A percentile compares a stretch with the other conserved stretches of the same genome.
phyloP scores from a whole-genome alignment of 2,797 vertebrate species.

The Melanogrammus aeglefinus region DNA sequence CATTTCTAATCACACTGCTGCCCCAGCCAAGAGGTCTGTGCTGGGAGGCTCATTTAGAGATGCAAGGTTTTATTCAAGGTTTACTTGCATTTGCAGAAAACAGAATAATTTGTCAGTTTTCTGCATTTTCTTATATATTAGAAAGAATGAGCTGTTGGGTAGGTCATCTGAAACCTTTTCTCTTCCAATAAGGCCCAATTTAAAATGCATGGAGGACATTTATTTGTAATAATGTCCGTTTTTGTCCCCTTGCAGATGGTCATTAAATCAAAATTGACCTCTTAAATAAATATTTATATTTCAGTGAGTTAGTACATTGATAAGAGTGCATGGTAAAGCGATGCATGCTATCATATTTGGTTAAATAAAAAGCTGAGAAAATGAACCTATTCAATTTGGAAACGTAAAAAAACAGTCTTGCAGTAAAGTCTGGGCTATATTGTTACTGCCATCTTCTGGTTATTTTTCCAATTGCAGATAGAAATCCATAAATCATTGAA shows the following conservation, averaged over 20 bases:
- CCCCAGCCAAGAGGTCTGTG: background rate
- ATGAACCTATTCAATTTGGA: background rate
- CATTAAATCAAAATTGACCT: background rate
- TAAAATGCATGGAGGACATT: background rate
- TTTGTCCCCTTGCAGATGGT: background rate
- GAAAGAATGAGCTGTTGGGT: background rate
- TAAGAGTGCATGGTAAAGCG: background rate
- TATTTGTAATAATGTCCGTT: background rate
- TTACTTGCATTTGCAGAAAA: background rate
- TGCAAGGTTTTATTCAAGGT: conserved; percentile 1
- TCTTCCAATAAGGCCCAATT: background rate
- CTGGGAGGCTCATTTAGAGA: background rate
- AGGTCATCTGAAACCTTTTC: background rate
- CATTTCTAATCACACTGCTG: conserved; percentile 2
- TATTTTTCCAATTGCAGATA: background rate
- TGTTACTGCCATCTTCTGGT: conserved; percentile 1
- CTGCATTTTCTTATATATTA: background rate
- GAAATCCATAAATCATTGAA: background rate
- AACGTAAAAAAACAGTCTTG: background rate
- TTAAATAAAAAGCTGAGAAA: background rate
- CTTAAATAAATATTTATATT: background rate
- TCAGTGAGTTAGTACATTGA: background rate
- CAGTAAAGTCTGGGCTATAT: background rate
- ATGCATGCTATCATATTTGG: background rate
- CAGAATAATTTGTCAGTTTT: background rate